Evolutionary conservation across 2,113 vertebrate genomes (phyloP).

Genomic region (Perccottus glenii): DNA sequence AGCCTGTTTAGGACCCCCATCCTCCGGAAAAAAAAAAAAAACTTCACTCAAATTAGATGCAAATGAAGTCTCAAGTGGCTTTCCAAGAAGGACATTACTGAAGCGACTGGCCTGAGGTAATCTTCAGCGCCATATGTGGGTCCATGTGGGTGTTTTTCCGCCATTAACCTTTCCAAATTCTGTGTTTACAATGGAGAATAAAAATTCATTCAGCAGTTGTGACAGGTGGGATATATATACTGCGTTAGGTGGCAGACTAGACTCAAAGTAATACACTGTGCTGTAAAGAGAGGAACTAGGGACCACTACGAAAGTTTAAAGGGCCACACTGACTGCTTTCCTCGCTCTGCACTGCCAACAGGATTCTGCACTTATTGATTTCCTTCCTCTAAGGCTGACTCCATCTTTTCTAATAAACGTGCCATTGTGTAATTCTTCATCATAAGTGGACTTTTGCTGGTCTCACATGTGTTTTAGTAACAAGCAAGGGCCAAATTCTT

Average conservation of each 20-base stretch:
- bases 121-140: constrained; percentile 37
- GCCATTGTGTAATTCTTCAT: constrained; percentile 1
- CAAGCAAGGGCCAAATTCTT: background rate
- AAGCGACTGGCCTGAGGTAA: constrained; percentile 69
- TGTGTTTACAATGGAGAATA: constrained; percentile 47
- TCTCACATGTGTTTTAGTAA: constrained; percentile 4
- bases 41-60: constrained; percentile 77
- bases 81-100: constrained; percentile 70
- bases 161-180: constrained; percentile 68
- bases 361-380: constrained; percentile 29
- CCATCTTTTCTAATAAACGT: background rate
- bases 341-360: constrained; percentile 16
- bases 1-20: constrained; percentile 59
- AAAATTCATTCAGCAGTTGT: constrained; percentile 32
- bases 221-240: constrained; percentile 47
- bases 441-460: background rate
- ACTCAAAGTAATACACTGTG: constrained; percentile 7
- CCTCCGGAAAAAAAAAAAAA: constrained; percentile 9
- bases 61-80: constrained; percentile 78
- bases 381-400: constrained; percentile 18
- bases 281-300: constrained; percentile 15
- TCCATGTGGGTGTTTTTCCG: constrained; percentile 44
- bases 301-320: constrained; percentile 17
- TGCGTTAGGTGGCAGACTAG: background rate
- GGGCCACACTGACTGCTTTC: constrained; percentile 12